These are phyloP conservation scores for Zele albiditarsus DNA, from an alignment of 2,888 invertebrate species.

Conservation along the genomic window DNA sequence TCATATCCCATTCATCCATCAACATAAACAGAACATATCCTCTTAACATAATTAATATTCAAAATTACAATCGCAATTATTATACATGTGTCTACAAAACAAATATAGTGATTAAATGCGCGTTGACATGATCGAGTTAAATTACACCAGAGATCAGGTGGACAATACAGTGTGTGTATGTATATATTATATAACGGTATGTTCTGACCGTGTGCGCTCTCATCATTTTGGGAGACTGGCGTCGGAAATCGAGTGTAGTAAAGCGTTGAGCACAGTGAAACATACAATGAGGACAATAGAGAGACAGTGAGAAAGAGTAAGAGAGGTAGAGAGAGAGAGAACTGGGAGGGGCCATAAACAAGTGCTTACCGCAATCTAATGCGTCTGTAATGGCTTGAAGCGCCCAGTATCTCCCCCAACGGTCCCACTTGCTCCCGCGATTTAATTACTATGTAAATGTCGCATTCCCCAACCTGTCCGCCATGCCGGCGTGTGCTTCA, in stretches of 20 bases:
- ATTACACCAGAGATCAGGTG: background rate
- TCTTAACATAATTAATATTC: no score
- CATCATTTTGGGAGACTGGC: slow-evolving; percentile 26
- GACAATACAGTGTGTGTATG: background rate
- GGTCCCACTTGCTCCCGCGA: slow-evolving; percentile 71
- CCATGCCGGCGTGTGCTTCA: slow-evolving; percentile 56
- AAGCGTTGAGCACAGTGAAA: slow-evolving; percentile 28
- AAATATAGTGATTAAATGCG: background rate
- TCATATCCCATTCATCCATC: no score
- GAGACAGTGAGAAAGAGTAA: background rate
- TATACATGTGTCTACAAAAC: background rate
- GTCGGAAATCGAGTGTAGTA: slow-evolving; percentile 40
- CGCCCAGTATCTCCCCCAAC: slow-evolving; percentile 70
- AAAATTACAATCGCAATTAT: no score
- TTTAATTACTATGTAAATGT: slow-evolving; percentile 74
- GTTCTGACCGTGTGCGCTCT: background rate
- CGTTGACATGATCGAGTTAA: slow-evolving; percentile 3
- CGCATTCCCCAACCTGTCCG: slow-evolving; percentile 71
- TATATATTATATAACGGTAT: background rate
- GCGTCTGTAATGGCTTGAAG: slow-evolving; percentile 72
- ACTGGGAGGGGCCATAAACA: slow-evolving; percentile 65
- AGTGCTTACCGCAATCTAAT: slow-evolving; percentile 74
- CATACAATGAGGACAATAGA: background rate
- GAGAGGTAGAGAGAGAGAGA: slow-evolving; percentile 12
- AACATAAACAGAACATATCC: no score